Conservation (phyloP, 2,888 invertebrate species). For the Drosophila putrida region DNA sequence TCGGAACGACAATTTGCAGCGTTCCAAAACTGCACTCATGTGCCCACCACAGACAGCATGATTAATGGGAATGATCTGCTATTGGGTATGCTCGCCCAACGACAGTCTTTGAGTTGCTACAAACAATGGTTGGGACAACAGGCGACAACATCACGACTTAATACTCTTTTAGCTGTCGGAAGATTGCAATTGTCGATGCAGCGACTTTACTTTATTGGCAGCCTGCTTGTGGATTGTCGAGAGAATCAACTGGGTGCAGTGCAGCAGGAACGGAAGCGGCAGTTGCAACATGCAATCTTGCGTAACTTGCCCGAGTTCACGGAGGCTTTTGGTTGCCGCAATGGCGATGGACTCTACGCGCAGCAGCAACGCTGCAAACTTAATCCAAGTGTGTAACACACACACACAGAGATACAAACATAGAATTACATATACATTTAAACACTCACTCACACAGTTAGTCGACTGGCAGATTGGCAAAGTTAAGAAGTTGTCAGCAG, state of each 20-base stretch:
- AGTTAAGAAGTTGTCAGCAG: constrained; percentile 16
- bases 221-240: constrained; percentile 75
- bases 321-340: constrained; percentile 78
- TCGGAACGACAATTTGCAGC: constrained; percentile 78
- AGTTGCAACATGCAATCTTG: constrained; percentile 74
- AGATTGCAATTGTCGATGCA: constrained; percentile 67
- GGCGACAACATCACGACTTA: constrained; percentile 50
- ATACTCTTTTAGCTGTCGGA: constrained; percentile 57
- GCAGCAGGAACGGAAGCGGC: constrained; percentile 59
- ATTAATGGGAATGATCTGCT: constrained; percentile 75
- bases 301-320: constrained; percentile 78
- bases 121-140: constrained; percentile 75
- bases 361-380: constrained; percentile 54
- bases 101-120: constrained; percentile 64
- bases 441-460: constrained; percentile 5
- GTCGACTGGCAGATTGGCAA: constrained; percentile 5
- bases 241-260: constrained; percentile 18
- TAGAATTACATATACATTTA: background rate
- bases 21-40: constrained; percentile 72
- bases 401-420: background rate
- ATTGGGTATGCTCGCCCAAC: constrained; percentile 74
- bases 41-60: background rate
- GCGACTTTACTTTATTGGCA: constrained; percentile 79
- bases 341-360: constrained; percentile 66
- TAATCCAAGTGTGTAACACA: background rate